These are phyloP conservation scores for Aphrocallistes beatrix DNA, from an alignment of 37 sponge, comb jelly and placozoan species.

Conservation along the genomic window DNA sequence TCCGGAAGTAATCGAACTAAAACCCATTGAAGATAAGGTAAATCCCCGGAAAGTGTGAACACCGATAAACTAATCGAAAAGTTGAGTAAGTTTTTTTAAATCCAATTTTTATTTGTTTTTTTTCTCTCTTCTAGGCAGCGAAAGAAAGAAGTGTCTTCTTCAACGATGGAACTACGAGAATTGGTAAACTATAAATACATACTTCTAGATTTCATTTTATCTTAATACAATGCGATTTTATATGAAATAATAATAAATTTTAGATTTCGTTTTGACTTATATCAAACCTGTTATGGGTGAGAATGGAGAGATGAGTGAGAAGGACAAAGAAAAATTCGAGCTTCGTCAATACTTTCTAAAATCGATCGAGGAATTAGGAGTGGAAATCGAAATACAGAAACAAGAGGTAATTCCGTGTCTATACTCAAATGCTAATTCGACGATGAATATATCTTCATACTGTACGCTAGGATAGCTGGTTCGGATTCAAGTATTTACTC, in stretches of 20 bases:
- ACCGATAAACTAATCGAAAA: too few relatives aligned
- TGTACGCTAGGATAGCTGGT: too few relatives aligned
- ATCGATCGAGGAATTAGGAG: neutral
- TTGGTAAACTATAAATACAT: neutral
- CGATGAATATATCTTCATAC: too few relatives aligned
- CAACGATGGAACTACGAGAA: neutral
- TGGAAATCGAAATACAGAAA: neutral
- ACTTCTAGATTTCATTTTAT: neutral
- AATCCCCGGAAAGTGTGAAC: too few relatives aligned
- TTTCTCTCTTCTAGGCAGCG: neutral
- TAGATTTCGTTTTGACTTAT: conserved; percentile 5
- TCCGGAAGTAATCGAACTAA: too few relatives aligned
- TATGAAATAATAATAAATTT: neutral
- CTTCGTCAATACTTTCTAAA: neutral
- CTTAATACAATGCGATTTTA: neutral
- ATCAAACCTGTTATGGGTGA: neutral
- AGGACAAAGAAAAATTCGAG: neutral
- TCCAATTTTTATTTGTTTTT: neutral
- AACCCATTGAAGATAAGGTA: too few relatives aligned
- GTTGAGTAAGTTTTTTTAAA: too few relatives aligned
- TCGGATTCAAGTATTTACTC: too few relatives aligned
- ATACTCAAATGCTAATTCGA: too few relatives aligned
- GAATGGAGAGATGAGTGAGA: neutral
- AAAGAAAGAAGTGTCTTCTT: neutral
- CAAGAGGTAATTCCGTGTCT: neutral